Evolutionary conservation across 2,888 invertebrate species (phyloP).

Genomic region (Scaptomyza polygonia): DNA sequence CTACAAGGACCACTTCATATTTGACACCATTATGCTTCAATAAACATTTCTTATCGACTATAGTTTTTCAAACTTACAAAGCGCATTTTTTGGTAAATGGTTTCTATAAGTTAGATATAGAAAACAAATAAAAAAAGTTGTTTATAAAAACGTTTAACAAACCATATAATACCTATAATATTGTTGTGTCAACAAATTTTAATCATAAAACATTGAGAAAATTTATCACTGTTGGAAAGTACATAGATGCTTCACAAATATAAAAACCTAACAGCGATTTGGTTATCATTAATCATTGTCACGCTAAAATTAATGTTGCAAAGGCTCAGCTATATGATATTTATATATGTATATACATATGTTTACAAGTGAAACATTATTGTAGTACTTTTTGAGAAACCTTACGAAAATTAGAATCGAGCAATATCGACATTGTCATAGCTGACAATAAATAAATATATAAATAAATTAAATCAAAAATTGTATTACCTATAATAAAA

Average conservation of each 20-base stretch:
- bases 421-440: too few species aligned
- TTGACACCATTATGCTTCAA: too few species aligned
- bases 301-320: not conserved
- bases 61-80: not conserved
- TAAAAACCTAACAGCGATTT: not conserved
- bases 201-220: not conserved
- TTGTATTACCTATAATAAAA: too few species aligned
- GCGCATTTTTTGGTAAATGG: not conserved
- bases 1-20: not conserved
- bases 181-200: not conserved
- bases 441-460: too few species aligned
- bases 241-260: not conserved
- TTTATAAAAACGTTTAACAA: not conserved
- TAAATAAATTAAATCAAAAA: too few species aligned
- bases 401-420: too few species aligned
- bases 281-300: slow-evolving; percentile 3
- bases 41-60: not conserved
- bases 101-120: not conserved
- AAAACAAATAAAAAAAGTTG: not conserved
- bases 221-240: not conserved
- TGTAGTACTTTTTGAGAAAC: too few species aligned
- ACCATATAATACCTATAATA: not conserved
- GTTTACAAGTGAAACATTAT: too few species aligned
- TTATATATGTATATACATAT: too few species aligned
- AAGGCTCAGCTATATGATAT: not conserved